A percentile compares a stretch with the other conserved stretches of the same genome.
Evolutionary conservation across 2,888 invertebrate genomes (phyloP).

Genomic region (Limnephilus rhombicus): DNA sequence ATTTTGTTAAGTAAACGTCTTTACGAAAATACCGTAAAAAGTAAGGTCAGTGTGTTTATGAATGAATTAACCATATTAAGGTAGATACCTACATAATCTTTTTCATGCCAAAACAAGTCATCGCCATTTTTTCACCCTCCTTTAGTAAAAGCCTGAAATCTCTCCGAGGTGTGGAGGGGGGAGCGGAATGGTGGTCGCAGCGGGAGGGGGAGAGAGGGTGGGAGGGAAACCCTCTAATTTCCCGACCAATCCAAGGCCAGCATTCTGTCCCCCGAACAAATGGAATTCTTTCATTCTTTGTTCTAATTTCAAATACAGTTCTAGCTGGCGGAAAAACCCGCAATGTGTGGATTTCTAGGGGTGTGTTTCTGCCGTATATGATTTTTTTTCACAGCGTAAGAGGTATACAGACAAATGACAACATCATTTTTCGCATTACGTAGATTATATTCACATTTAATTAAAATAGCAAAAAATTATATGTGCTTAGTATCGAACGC

Average conservation of each 20-base stretch:
- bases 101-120: not conserved
- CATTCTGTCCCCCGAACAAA: slow-evolving; percentile 49
- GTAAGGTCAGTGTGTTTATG: not conserved
- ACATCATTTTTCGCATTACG: not conserved
- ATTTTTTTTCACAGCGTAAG: not conserved
- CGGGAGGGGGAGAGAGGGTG: slow-evolving; percentile 3
- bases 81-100: not conserved
- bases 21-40: not conserved
- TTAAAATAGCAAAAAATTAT: too few species aligned
- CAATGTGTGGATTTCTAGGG: not conserved
- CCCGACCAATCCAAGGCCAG: slow-evolving; percentile 42
- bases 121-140: slow-evolving; percentile 44
- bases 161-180: slow-evolving; percentile 10
- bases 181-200: slow-evolving; percentile 9
- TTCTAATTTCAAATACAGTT: slow-evolving; percentile 35
- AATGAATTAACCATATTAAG: not conserved
- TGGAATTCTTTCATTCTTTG: slow-evolving; percentile 39
- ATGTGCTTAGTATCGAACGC: too few species aligned
- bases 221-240: slow-evolving; percentile 43
- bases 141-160: slow-evolving; percentile 1
- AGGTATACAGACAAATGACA: not conserved
- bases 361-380: not conserved
- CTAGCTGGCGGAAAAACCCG: not conserved
- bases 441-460: not conserved
- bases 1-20: too few species aligned